Evolutionary conservation across 2,888 invertebrate species (phyloP), one percentile per base, ranked within the genome.

Genomic region (Dyspetes luteomarginatus): DNA sequence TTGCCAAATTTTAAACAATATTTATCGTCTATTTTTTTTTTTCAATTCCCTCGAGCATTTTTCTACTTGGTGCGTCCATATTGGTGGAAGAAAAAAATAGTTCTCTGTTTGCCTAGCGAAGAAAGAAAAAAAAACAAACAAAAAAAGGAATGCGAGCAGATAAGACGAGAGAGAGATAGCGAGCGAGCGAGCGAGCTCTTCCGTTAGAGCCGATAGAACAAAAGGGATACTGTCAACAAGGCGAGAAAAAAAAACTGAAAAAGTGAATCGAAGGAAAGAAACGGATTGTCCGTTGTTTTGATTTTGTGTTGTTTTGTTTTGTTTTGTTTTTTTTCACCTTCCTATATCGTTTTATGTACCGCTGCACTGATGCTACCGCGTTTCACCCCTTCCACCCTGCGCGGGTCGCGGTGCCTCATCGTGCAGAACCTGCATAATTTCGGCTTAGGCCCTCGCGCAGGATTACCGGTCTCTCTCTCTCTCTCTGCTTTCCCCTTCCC

Each of bases 401-500:
- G 55, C 55, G 55, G 19, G 69, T 45, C 60, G 48, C 24, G 36
- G 55, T 64, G 56, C 52, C 50, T 30, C 62, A 50, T 43, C 71
- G 79, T 80, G 65, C 67, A 64, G 67, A 81, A 77, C 81, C 81
- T 81, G 81, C 81, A 81, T 81, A 81, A 81, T 81, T 81, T 77
- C 56, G 64, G 72, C 77, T 81, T 81, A 81, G 77, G 81, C 68
- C 81, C 77, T 73, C 62, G 72, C 67, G 62, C 56, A 19, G 73
- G 81, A 81, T 81, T 77, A 81, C 60, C 60, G 48, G 24, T 64
- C 75, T 60, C 55, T 30, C 45, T 60, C 73, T 69, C 43, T 52
- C 60, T 30, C 36, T n/a, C n/a, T n/a, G n/a, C n/a, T n/a, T n/a
- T n/a, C n/a, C n/a, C n/a, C n/a, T n/a, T n/a, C n/a, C n/a, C 75